phyloP scores from a whole-genome alignment of 2,888 invertebrate species.

The Octodonta nipae region DNA sequence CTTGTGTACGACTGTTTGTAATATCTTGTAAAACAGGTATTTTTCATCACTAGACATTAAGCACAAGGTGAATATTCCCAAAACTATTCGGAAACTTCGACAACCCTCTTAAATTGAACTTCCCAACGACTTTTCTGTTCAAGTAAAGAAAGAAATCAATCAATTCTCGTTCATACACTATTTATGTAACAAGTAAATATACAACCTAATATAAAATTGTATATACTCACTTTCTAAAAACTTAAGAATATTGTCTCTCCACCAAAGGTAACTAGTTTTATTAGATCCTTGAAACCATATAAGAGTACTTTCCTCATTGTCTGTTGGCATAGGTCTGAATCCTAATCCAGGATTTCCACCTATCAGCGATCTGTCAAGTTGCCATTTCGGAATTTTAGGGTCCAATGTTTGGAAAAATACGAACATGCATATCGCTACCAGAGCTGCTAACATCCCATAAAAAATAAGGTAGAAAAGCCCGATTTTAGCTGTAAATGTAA shows the following conservation, averaged over 20 bases:
- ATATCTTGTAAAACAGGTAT: no score
- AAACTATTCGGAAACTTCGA: no score
- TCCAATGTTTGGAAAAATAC: slow-evolving; percentile 85
- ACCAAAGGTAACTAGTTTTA: slow-evolving; percentile 59
- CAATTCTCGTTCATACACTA: background rate
- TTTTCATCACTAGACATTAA: no score
- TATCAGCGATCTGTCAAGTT: slow-evolving; percentile 71
- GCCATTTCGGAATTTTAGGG: slow-evolving; percentile 81
- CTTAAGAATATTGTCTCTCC: slow-evolving; percentile 60
- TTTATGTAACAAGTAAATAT: no score
- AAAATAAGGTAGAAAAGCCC: slow-evolving; percentile 89
- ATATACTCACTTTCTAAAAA: slow-evolving; percentile 61
- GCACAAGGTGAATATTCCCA: no score
- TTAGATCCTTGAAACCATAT: slow-evolving; percentile 87
- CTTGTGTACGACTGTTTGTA: no score
- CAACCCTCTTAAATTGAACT: no score
- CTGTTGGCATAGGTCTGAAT: slow-evolving; percentile 79
- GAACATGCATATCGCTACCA: slow-evolving; percentile 90
- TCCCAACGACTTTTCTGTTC: no score
- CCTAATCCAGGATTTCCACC: slow-evolving; percentile 94
- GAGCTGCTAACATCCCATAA: slow-evolving; percentile 78
- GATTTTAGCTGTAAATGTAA: slow-evolving; percentile 80
- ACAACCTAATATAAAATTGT: slow-evolving; percentile 4
- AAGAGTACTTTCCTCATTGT: slow-evolving; percentile 83
- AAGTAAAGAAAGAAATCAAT: background rate